These are phyloP conservation scores for Apamea monoglypha DNA, from an alignment of 2,888 invertebrate species.

Conservation along the genomic window DNA sequence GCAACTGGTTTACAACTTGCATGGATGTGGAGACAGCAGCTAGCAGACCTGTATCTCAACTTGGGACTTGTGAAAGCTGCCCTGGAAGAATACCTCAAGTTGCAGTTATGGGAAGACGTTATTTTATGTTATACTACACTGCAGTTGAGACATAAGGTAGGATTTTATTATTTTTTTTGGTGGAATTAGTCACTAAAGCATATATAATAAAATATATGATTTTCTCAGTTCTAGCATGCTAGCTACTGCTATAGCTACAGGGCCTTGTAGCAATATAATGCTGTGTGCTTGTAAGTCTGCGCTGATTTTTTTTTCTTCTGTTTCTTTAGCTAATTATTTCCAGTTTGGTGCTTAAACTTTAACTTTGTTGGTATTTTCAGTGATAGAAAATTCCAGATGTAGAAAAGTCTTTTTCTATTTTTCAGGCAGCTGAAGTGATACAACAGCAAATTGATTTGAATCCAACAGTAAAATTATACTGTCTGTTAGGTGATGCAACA, in stretches of 20 bases:
- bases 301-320: neutral
- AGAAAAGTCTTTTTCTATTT: slow-evolving; percentile 41
- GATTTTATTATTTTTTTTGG: neutral
- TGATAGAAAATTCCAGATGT: neutral
- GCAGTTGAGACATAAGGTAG: slow-evolving; percentile 95
- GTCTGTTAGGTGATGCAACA: slow-evolving; percentile 96
- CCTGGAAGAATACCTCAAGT: slow-evolving; percentile 93
- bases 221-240: neutral
- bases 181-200: neutral
- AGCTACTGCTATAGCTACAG: neutral
- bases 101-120: slow-evolving; percentile 97
- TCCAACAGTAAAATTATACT: slow-evolving; percentile 96
- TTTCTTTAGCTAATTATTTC: neutral
- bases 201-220: neutral
- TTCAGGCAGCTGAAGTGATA: slow-evolving; percentile 96
- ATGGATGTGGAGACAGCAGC: slow-evolving; percentile 94
- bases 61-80: slow-evolving; percentile 96
- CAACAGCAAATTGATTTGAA: slow-evolving; percentile 94
- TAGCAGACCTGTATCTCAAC: slow-evolving; percentile 94
- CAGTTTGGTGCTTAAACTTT: neutral
- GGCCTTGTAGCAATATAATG: neutral
- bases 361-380: neutral
- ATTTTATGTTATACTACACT: slow-evolving; percentile 97
- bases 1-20: slow-evolving; percentile 93
- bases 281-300: neutral